Evolutionary conservation across 2,888 invertebrate species (phyloP).

Genomic region (Melieria crassipennis): DNA sequence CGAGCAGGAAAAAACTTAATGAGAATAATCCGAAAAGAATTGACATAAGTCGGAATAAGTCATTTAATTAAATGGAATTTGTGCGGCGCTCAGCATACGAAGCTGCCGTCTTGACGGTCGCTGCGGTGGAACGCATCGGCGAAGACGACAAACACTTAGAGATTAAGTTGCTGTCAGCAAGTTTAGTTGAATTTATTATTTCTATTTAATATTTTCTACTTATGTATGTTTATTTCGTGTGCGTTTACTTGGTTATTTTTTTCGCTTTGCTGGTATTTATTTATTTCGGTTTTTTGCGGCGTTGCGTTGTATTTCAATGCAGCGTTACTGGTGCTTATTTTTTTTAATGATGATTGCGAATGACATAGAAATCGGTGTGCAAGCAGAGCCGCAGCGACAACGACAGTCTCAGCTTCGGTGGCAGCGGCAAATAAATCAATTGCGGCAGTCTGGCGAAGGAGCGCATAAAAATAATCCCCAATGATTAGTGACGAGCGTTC

Average conservation of each 20-base stretch:
- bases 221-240: slow-evolving; percentile 1
- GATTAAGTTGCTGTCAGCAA: slow-evolving; percentile 26
- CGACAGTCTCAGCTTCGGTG: neutral
- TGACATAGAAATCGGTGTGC: neutral
- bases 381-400: neutral
- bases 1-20: slow-evolving; percentile 22
- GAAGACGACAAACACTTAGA: slow-evolving; percentile 16
- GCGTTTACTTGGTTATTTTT: neutral
- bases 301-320: neutral
- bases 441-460: neutral
- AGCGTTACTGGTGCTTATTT: neutral
- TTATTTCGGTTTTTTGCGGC: neutral
- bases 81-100: slow-evolving; percentile 29
- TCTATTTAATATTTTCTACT: slow-evolving; percentile 23
- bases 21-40: slow-evolving; percentile 40
- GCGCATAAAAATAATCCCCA: slow-evolving; percentile 25
- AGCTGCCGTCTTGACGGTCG: neutral
- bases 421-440: slow-evolving; percentile 5
- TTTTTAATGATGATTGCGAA: slow-evolving; percentile 24
- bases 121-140: neutral
- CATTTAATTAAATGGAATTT: slow-evolving; percentile 49
- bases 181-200: slow-evolving; percentile 26
- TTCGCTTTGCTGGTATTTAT: neutral
- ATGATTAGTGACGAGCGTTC: slow-evolving; percentile 26
- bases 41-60: slow-evolving; percentile 48